These are phyloP conservation scores for Aelia acuminata DNA, from an alignment of 2,888 invertebrate species.

Conservation along the genomic window DNA sequence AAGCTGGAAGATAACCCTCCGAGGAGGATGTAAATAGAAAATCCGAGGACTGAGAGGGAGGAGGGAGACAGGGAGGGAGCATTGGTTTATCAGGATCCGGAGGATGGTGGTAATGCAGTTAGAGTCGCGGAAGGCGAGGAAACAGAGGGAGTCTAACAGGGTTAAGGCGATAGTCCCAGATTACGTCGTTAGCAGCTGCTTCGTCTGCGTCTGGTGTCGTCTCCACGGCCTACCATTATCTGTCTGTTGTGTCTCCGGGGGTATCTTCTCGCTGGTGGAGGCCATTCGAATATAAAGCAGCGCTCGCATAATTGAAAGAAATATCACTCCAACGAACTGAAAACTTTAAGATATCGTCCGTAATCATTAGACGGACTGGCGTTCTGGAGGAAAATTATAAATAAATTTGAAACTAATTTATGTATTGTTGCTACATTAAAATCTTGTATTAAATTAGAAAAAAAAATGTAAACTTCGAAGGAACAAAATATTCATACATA, in stretches of 20 bases:
- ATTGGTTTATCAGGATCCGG: slow-evolving; percentile 25
- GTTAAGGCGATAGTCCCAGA: slow-evolving; percentile 44
- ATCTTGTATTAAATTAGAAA: too few species aligned
- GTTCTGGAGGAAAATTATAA: too few species aligned
- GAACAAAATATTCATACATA: too few species aligned
- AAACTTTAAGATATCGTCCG: too few species aligned
- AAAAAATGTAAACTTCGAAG: too few species aligned
- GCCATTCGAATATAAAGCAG: neutral
- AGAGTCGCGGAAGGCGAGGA: slow-evolving; percentile 41
- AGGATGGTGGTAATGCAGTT: slow-evolving; percentile 12
- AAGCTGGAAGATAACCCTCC: neutral
- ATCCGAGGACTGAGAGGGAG: neutral
- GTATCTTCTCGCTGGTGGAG: neutral
- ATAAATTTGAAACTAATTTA: too few species aligned
- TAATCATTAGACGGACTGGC: too few species aligned
- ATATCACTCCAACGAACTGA: neutral
- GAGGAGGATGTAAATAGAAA: slow-evolving; percentile 10
- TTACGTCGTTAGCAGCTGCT: slow-evolving; percentile 44
- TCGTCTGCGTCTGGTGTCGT: neutral
- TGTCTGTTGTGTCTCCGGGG: neutral
- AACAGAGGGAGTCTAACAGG: slow-evolving; percentile 48
- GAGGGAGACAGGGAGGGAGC: slow-evolving; percentile 2
- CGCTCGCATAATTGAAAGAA: neutral
- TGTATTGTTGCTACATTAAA: too few species aligned
- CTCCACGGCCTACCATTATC: neutral